A percentile compares a stretch with the other conserved stretches of the same genome.
These are phyloP conservation scores for Aelia acuminata DNA, from an alignment of 2,888 invertebrate genomes.

Conservation along the genomic window DNA sequence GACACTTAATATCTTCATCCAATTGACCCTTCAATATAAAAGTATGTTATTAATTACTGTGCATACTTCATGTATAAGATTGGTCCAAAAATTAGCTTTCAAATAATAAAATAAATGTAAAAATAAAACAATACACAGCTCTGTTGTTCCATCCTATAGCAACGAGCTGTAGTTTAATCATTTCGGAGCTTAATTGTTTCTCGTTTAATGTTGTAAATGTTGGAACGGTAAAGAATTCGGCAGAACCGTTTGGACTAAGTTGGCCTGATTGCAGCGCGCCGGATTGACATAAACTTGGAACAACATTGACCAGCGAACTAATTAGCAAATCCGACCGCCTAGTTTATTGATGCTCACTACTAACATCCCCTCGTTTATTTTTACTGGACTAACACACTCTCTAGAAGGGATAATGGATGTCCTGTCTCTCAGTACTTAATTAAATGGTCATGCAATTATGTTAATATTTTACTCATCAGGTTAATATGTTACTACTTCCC, in stretches of 20 bases:
- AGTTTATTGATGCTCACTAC: constrained; percentile 39
- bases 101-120: no score
- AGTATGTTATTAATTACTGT: no score
- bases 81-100: no score
- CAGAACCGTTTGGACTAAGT: not conserved
- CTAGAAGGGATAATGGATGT: not conserved
- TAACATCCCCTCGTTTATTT: not conserved
- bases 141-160: no score
- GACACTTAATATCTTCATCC: no score
- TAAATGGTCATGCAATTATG: not conserved
- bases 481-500: no score
- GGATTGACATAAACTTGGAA: constrained; percentile 22
- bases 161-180: no score
- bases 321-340: constrained; percentile 14
- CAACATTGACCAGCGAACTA: constrained; percentile 41
- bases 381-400: not conserved
- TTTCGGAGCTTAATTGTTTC: not conserved
- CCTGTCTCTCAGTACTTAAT: not conserved
- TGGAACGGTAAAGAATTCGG: not conserved
- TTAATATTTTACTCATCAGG: not conserved
- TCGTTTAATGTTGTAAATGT: not conserved
- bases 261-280: not conserved
- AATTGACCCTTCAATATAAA: no score
- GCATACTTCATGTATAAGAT: no score
- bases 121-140: no score